Conservation (phyloP, 2,113 vertebrate genomes). For the Copsychus sechellarum region DNA sequence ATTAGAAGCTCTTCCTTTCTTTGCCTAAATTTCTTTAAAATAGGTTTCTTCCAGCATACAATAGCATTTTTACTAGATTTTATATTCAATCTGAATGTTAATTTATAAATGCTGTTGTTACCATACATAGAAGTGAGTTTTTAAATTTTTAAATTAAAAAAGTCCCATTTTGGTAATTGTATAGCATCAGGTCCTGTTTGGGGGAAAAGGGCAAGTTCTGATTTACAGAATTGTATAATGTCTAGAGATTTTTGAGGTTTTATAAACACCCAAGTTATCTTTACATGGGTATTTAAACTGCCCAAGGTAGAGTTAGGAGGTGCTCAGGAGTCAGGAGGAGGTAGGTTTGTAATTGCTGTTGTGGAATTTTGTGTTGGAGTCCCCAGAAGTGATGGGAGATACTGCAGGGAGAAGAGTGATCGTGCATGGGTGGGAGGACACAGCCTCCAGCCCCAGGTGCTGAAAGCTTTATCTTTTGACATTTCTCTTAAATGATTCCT, state of each 20-base stretch:
- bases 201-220: not conserved
- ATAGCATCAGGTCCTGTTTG: not conserved
- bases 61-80: not conserved
- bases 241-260: not conserved
- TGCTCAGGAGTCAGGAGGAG: not conserved
- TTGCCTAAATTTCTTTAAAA: not conserved
- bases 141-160: not conserved
- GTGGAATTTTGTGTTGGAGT: not conserved
- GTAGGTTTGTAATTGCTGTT: not conserved
- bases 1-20: not conserved
- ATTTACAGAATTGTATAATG: not conserved
- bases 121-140: not conserved
- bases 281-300: not conserved
- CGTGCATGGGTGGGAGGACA: not conserved
- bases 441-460: not conserved
- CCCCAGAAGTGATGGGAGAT: not conserved
- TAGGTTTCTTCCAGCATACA: not conserved
- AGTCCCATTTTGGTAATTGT: not conserved
- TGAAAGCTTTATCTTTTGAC: not conserved
- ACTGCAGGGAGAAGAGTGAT: not conserved
- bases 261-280: not conserved
- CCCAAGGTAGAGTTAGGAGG: rapidly evolving
- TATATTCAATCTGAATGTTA: not conserved
- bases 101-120: not conserved
- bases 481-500: not conserved